Evolutionary conservation across 1,140 invertebrate species (phyloP), one percentile per base, ranked within the genome.

Genomic region (Diorhabda carinulata): DNA sequence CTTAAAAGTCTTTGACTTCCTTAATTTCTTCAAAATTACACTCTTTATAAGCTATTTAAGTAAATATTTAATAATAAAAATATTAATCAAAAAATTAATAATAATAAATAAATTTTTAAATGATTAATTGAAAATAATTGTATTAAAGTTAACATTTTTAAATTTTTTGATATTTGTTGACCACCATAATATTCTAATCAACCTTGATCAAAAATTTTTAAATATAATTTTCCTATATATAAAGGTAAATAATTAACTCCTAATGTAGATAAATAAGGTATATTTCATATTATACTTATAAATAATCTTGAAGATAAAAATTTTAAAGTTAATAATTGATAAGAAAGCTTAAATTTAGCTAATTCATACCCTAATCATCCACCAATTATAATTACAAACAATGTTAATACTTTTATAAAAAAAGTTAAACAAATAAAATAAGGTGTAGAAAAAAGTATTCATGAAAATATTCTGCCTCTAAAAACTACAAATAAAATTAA

Each of bases 11-110:
- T 71, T 71, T 63, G 73, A 81, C 79, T 81, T 78, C 81, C 81
- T 76, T 82, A 84, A 85, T 82, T 85, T 84, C 83, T 86, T 86
- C 85, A 87, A 82, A 84, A 82, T 84, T 79, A 83, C 76, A 77
- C 84, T 86, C 83, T 86, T 79, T 74, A 81, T 86, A 86, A 86
- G 85, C 84, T 86, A 87, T 82, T 81, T 84, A 81, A 84, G 79
- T 82, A 66, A 45, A 76, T 78, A 80, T 77, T 66, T 3, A 78
- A 77, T 76, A 75, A 73, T 78, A 61, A 61, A 77, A 78, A 78
- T 79, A 76, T 72, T 79, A 73, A 76, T 73, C 73, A 81, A 79
- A 80, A 78, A 74, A 80, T 77, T 74, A 81, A 77, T 72, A 77
- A 67, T 77, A 80, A 79, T 72, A 80, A 81, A 74, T 80, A 74